Evolutionary conservation across 2,888 invertebrate species (phyloP), one percentile per base, ranked within the genome.

Genomic region (Trissolcus japonicus): DNA sequence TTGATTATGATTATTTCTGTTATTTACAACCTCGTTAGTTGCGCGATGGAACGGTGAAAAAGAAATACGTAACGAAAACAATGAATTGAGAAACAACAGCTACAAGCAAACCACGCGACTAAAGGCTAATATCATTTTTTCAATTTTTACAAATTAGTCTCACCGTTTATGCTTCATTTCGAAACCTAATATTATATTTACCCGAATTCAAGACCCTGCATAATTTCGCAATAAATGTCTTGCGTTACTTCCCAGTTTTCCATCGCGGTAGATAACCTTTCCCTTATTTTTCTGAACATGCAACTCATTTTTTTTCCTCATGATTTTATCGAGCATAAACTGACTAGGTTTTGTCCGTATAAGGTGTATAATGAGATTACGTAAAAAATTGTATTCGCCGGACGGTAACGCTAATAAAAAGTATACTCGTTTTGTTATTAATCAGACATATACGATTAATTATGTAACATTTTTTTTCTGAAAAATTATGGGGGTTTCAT

Each of bases 1-100:
- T 75, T 68, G 78, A 78, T 75, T 78, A 78, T 76, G 65, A 76
- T 75, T 76, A 78, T 78, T 78, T 78, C 76, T 65, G 78, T 78
- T 76, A 78, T 78, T 78, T 78, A 79, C 79, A 76, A 60, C 76
- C 65, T 67, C 75, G 67, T 75, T 73, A 73, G 63, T 46, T 16
- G 17, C 61, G 65, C 62, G 55, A 57, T n/a, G 11, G 29, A 29
- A n/a, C 9, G 19, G 19, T 25, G n/a, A 55, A 55, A 53, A 48
- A 16, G 35, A 46, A 17, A 50, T 3, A 16, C 17, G 7, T 4
- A 19, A 29, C 9, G 14, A 48, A 21, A 65, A 57, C 29, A 16
- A 21, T 51, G 41, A 25, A 35, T 17, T 35, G 35, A 17, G 53
- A 41, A 53, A 35, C 43, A 21, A 63, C 59, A 40, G 43, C 40